Evolutionary conservation across 2,113 vertebrate genomes (phyloP).

Genomic region (Erpornis zantholeuca): DNA sequence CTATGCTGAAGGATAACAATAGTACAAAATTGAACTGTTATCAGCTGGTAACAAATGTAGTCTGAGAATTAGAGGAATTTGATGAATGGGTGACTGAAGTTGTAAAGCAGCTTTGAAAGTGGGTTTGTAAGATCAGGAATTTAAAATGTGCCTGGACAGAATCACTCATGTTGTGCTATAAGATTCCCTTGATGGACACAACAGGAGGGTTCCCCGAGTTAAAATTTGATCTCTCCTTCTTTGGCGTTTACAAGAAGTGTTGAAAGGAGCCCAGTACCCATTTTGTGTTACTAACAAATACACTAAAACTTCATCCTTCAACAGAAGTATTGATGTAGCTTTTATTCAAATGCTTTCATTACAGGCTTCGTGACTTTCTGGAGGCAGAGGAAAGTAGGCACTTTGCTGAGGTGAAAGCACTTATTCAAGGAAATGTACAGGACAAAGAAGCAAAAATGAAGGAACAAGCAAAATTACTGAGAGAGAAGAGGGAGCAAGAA

Average conservation of each 20-base stretch:
- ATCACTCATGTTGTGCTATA: neutral
- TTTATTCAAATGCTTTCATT: neutral
- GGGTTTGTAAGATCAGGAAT: neutral
- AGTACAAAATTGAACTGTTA: neutral
- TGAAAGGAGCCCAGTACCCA: neutral
- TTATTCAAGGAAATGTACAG: slow-evolving; percentile 68
- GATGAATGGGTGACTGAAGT: neutral
- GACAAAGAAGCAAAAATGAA: slow-evolving; percentile 79
- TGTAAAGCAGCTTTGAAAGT: neutral
- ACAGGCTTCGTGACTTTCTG: slow-evolving; percentile 82
- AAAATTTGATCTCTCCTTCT: neutral
- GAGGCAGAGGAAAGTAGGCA: slow-evolving; percentile 80
- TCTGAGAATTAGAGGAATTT: neutral
- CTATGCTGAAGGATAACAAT: neutral
- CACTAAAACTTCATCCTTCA: neutral
- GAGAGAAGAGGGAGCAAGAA: slow-evolving; percentile 79
- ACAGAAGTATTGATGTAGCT: neutral
- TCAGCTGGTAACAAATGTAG: neutral
- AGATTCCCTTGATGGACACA: neutral
- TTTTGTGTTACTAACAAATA: neutral
- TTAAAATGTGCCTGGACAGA: neutral
- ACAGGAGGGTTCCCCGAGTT: rapidly evolving
- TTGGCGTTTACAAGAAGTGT: neutral
- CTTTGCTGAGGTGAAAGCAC: slow-evolving; percentile 74
- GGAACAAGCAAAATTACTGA: slow-evolving; percentile 70